These are phyloP conservation scores for Plotosus lineatus DNA, from an alignment of 2,113 vertebrate genomes.

Conservation along the genomic window DNA sequence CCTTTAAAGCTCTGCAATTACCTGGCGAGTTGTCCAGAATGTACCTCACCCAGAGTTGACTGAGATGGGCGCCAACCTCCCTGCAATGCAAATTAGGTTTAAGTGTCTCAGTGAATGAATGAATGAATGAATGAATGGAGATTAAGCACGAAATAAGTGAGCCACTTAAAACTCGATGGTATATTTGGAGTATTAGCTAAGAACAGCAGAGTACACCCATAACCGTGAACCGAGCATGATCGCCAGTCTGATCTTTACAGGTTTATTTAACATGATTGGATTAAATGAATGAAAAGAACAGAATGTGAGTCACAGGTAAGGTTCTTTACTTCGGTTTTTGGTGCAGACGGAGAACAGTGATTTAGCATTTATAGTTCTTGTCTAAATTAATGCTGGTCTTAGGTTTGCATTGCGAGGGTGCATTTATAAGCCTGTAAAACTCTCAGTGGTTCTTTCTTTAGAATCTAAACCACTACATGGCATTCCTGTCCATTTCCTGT, in stretches of 20 bases:
- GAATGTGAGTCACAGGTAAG: constrained; percentile 7
- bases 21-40: too few relatives aligned
- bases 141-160: neutral
- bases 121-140: too few relatives aligned
- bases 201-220: neutral
- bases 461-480: neutral
- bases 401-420: neutral
- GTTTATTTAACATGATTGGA: neutral
- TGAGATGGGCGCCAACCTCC: too few relatives aligned
- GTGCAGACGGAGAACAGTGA: neutral
- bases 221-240: neutral
- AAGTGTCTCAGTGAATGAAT: too few relatives aligned
- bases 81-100: too few relatives aligned
- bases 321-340: neutral
- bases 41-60: too few relatives aligned
- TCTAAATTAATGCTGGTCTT: constrained; percentile 28
- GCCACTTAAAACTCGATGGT: neutral
- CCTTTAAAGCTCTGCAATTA: too few relatives aligned
- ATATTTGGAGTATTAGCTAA: neutral
- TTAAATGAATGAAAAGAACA: neutral
- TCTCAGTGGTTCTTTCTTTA: constrained; percentile 21
- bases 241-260: neutral
- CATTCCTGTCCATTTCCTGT: constrained; percentile 27
- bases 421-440: constrained; percentile 44
- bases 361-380: constrained; percentile 36